A percentile compares a stretch with the other conserved stretches of the same genome.
phyloP scores from a whole-genome alignment of 1,140 invertebrate genomes.

The Plectus sambesii region DNA sequence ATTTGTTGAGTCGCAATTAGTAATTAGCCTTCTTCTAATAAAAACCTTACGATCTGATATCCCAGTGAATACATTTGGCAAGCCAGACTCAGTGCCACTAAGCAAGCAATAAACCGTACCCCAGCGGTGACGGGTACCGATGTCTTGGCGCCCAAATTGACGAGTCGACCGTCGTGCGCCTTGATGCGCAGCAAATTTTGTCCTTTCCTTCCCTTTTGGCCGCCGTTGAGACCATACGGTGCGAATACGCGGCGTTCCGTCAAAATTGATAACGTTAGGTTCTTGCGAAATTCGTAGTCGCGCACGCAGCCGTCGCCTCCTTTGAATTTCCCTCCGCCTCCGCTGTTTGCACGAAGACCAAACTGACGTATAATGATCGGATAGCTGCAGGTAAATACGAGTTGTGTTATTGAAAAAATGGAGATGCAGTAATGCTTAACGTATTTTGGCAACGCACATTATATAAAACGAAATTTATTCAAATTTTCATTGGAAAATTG shows the following conservation, averaged over 20 bases:
- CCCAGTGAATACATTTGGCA: too few relatives aligned
- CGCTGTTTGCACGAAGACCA: slow-evolving; percentile 64
- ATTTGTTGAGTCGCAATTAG: too few relatives aligned
- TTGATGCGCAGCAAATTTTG: slow-evolving; percentile 65
- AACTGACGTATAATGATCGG: slow-evolving; percentile 79
- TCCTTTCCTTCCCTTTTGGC: slow-evolving; percentile 62
- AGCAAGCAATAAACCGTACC: slow-evolving; percentile 46
- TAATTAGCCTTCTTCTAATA: too few relatives aligned
- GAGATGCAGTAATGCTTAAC: too few relatives aligned
- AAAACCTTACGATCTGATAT: too few relatives aligned
- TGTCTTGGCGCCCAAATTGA: slow-evolving; percentile 77
- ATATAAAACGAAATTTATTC: slow-evolving; percentile 11
- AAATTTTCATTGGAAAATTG: too few relatives aligned
- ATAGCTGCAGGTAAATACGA: too few relatives aligned
- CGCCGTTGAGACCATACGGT: slow-evolving; percentile 80
- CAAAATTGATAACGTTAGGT: slow-evolving; percentile 73
- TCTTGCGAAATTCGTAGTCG: slow-evolving; percentile 72
- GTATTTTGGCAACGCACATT: slow-evolving; percentile 11
- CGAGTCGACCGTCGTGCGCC: slow-evolving; percentile 57
- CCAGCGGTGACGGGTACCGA: slow-evolving; percentile 66
- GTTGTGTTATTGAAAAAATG: too few relatives aligned
- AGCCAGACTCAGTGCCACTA: too few relatives aligned
- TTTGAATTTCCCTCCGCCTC: slow-evolving; percentile 59
- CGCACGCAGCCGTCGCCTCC: slow-evolving; percentile 85
- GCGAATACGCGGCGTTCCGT: slow-evolving; percentile 80